Base-by-base conservation (phyloP, 2,797 vertebrate species). In the Anableps anableps region DNA sequence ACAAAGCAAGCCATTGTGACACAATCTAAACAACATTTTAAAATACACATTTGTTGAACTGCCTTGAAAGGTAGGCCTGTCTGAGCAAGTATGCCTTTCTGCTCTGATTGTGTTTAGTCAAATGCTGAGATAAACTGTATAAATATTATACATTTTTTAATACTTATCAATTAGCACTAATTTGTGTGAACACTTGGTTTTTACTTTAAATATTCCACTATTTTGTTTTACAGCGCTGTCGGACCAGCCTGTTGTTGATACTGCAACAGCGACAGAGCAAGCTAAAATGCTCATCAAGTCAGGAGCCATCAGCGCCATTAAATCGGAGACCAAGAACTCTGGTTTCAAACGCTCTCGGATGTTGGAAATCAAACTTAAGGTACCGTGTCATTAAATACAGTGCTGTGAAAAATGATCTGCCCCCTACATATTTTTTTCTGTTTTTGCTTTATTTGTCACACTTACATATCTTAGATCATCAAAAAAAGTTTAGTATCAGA, bases 261-360 rank as follows among this genome's bases (percentile, higher is more conserved):
- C 97, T 0, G 98, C 98, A 10, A 98, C 96, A 0, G 98, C 98
- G 0, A 99, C 98, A 0, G 97, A 99, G 78, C 97, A 99, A 90
- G 98, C 98, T 4, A 99, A 99, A 91, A 97, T 97, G 96, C 95
- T 98, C 79, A 97, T 99, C 86, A 99, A 99, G 88, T 96, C 97
- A 0, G 98, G 98, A 7, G 98, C 97, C 58, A 99, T 99, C 89
- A 99, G 97, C 31, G 97, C 98, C 83, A 98, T 98, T 90, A 98
- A 98, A 84, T 97, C 97, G 0, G 98, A 98, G 85, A 99, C 97
- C 92, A 99, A 99, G 91, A 99, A 98, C 92, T 98, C 97, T 0
- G 98, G 98, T 26, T 99, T 99, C 91, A 99, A 99, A 87, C 96
- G 98, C 6, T 99, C 98, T 23, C 95, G 97, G 45, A 98, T 97